Percentiles rank a stretch among this genome's conserved stretches.
These are phyloP conservation scores for Scotopteryx bipunctaria DNA, from an alignment of 2,888 invertebrate genomes.

Conservation along the genomic window DNA sequence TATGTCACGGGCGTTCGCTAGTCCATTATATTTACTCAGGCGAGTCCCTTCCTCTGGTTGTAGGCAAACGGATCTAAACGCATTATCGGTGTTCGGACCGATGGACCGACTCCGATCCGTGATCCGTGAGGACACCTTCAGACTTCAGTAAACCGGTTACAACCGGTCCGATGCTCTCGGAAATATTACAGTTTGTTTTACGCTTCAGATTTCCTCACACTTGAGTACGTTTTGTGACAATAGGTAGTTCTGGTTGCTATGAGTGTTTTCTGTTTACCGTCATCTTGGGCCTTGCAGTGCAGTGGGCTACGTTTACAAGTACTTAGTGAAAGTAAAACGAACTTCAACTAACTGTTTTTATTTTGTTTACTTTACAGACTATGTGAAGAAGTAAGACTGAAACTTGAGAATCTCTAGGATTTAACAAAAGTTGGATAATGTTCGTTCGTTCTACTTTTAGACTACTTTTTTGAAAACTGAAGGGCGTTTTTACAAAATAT, in stretches of 20 bases:
- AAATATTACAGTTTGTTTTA: constrained; percentile 25
- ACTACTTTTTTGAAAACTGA: too few species aligned
- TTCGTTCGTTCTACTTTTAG: too few species aligned
- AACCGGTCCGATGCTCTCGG: constrained; percentile 6
- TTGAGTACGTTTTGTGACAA: constrained; percentile 7
- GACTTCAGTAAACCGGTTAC: constrained; percentile 23
- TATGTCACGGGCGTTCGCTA: too few species aligned
- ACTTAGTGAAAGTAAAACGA: too few species aligned
- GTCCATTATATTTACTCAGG: constrained; percentile 58
- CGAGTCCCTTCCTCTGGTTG: constrained; percentile 55
- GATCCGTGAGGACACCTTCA: constrained; percentile 29
- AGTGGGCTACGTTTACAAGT: too few species aligned
- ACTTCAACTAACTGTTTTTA: too few species aligned
- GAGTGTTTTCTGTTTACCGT: neutral
- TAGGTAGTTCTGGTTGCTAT: neutral
- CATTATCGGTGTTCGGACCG: constrained; percentile 29
- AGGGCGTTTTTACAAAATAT: too few species aligned
- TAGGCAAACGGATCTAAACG: constrained; percentile 35
- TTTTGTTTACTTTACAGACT: too few species aligned
- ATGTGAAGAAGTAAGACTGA: too few species aligned
- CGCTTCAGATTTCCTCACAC: constrained; percentile 18
- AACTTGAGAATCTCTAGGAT: too few species aligned
- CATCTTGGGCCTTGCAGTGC: too few species aligned
- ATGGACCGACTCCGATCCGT: constrained; percentile 16
- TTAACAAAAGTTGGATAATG: too few species aligned